Conservation (phyloP, 2,113 vertebrate species). For the Colossoma macropomum region DNA sequence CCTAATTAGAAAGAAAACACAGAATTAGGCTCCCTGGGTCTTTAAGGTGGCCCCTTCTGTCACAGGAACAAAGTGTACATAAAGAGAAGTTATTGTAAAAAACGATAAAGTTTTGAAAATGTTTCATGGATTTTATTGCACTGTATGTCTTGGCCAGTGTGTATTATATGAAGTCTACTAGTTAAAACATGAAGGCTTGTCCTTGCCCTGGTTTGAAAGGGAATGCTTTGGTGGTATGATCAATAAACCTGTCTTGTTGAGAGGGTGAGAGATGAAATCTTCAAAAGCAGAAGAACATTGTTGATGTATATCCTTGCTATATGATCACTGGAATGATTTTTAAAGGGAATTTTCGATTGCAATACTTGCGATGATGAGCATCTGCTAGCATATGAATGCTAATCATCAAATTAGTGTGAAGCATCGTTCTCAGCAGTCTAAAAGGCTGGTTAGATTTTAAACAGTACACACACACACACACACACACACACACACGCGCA, state of each 20-base stretch:
- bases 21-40: too few species aligned
- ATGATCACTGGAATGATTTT: conserved; percentile 59
- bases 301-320: conserved; percentile 65
- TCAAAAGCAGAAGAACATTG: conserved; percentile 69
- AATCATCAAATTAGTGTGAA: conserved; percentile 40
- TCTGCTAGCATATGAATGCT: not conserved
- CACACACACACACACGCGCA: conserved; percentile 27
- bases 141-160: not conserved
- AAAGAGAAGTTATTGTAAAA: not conserved
- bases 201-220: conserved; percentile 60
- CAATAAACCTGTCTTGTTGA: conserved; percentile 66
- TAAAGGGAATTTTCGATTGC: conserved; percentile 70
- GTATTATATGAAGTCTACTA: conserved; percentile 52
- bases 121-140: not conserved
- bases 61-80: not conserved
- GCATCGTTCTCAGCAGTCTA: not conserved
- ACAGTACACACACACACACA: conserved; percentile 11
- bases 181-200: conserved; percentile 68
- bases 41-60: not conserved
- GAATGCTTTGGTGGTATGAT: conserved; percentile 68
- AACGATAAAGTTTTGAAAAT: not conserved
- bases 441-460: conserved; percentile 26
- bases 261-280: conserved; percentile 53
- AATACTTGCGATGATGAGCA: conserved; percentile 47
- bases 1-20: too few species aligned